Conservation (phyloP, 2,888 invertebrate species). For the Exocentrus adspersus region DNA sequence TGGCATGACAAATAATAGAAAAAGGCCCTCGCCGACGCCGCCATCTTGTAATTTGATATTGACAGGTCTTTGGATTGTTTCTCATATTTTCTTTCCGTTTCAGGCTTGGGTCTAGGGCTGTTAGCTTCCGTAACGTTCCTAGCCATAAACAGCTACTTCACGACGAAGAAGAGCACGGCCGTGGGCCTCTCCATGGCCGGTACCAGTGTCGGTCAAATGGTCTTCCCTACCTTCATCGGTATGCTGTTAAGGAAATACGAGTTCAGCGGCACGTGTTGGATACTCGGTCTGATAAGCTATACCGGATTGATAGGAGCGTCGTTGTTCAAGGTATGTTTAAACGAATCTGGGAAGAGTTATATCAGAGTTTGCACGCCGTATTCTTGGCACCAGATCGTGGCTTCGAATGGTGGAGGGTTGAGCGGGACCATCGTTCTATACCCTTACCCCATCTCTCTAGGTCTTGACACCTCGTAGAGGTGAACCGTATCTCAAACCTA, state of each 20-base stretch:
- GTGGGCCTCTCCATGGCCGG: constrained; percentile 81
- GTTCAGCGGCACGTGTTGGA: constrained; percentile 71
- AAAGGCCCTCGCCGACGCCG: no score
- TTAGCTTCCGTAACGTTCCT: constrained; percentile 78
- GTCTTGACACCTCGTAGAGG: no score
- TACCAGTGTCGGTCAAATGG: constrained; percentile 78
- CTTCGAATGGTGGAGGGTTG: no score
- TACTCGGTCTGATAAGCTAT: constrained; percentile 72
- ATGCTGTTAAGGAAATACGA: constrained; percentile 73
- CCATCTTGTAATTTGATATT: no score
- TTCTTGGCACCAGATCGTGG: no score
- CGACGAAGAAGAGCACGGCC: constrained; percentile 74
- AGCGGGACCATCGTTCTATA: no score
- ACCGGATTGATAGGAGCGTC: constrained; percentile 67
- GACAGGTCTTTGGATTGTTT: no score
- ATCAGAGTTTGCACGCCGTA: no score
- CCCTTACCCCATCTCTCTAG: no score
- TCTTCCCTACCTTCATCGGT: constrained; percentile 77
- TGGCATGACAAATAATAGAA: no score
- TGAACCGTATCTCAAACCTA: no score
- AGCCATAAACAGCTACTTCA: constrained; percentile 78
- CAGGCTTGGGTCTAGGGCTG: constrained; percentile 76
- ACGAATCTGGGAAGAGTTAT: no score
- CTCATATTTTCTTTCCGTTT: constrained; percentile 6
- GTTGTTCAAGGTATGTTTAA: constrained; percentile 67